phyloP scores from a whole-genome alignment of 2,888 invertebrate species.

The Drosophila leonis region DNA sequence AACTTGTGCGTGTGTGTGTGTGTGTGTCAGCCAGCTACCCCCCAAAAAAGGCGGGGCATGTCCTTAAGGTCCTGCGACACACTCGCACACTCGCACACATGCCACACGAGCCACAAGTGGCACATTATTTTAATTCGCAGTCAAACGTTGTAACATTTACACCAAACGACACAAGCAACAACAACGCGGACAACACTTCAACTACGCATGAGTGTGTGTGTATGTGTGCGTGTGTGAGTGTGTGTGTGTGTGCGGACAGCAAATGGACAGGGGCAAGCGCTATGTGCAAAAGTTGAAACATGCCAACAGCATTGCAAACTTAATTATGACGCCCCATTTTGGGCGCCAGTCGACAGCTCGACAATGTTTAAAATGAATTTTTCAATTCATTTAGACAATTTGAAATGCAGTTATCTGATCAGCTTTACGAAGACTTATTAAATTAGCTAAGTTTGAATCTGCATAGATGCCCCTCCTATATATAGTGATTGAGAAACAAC shows the following conservation, averaged over 20 bases:
- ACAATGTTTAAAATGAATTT: conserved; percentile 1
- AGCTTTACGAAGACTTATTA: neutral
- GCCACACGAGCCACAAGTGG: conserved; percentile 81
- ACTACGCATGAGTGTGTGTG: conserved; percentile 31
- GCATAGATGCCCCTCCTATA: neutral
- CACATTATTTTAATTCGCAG: conserved; percentile 82
- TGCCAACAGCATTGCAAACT: conserved; percentile 18
- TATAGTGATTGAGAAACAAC: neutral
- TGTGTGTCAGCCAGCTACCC: conserved; percentile 20
- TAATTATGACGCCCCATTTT: conserved; percentile 29
- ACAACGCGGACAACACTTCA: conserved; percentile 42
- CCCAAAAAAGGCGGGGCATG: conserved; percentile 13
- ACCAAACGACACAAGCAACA: conserved; percentile 37
- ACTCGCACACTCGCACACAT: conserved; percentile 34
- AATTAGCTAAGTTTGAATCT: neutral
- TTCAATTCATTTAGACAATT: conserved; percentile 2
- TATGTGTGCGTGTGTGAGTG: neutral
- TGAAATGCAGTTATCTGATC: neutral
- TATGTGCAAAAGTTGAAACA: conserved; percentile 15
- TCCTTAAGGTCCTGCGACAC: conserved; percentile 35
- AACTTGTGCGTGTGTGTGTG: conserved; percentile 7
- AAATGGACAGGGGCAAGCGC: conserved; percentile 19
- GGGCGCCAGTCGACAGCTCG: conserved; percentile 8
- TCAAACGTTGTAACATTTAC: conserved; percentile 76
- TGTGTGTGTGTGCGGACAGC: neutral